Conservation (phyloP, 2,797 vertebrate genomes). For the Acipenser ruthenus region DNA sequence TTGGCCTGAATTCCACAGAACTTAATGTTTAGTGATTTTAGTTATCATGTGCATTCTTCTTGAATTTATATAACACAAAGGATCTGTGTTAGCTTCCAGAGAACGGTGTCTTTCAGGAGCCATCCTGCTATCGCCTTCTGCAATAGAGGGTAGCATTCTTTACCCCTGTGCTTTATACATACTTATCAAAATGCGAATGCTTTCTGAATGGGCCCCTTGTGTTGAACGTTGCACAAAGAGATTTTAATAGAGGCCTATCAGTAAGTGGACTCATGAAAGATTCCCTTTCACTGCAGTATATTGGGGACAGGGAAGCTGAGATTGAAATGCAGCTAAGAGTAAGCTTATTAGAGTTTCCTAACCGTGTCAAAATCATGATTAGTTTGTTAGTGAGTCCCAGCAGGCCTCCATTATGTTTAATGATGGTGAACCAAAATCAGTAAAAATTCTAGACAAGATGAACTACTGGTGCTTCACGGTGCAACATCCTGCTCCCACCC, state of each 20-base stretch:
- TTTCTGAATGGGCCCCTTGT: neutral
- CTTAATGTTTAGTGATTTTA: too few species aligned
- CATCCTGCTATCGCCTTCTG: neutral
- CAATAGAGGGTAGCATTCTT: neutral
- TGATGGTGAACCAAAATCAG: neutral
- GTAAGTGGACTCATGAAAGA: neutral
- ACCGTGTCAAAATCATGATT: neutral
- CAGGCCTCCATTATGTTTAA: conserved; percentile 1
- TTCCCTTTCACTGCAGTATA: neutral
- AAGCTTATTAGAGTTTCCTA: neutral
- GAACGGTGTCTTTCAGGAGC: too few species aligned
- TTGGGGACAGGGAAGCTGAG: neutral
- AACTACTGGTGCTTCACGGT: neutral
- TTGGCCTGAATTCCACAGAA: too few species aligned
- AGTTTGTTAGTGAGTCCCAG: neutral
- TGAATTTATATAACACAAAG: too few species aligned
- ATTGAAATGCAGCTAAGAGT: neutral
- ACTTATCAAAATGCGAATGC: neutral
- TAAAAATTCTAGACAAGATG: neutral
- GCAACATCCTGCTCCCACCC: too few species aligned
- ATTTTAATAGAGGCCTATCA: neutral
- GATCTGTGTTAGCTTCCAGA: too few species aligned
- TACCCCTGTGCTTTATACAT: neutral
- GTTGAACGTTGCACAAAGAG: neutral
- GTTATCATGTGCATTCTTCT: too few species aligned